These are phyloP conservation scores for Formica aserva DNA, from an alignment of 2,888 invertebrate species.

Conservation along the genomic window DNA sequence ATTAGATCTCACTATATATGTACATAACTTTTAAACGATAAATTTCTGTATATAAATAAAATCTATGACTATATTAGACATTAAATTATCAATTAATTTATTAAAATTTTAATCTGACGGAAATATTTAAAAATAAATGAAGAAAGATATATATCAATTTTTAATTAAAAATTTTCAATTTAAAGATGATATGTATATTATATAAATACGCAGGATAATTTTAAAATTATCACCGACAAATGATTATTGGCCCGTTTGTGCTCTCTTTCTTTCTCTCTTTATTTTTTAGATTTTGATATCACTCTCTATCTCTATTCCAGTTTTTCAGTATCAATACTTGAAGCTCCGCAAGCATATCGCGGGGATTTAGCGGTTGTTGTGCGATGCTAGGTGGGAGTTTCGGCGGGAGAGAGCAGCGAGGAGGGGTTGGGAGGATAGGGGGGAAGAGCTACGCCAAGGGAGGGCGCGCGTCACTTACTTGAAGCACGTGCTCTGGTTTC, in stretches of 20 bases:
- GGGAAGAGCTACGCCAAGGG: constrained; percentile 64
- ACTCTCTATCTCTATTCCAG: not conserved
- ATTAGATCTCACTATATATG: not conserved
- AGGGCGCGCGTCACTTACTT: constrained; percentile 83
- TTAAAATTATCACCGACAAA: not conserved
- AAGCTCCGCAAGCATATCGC: not conserved
- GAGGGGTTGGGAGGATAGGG: not conserved
- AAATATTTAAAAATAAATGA: not conserved
- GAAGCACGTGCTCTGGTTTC: constrained; percentile 85
- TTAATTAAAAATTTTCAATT: not conserved
- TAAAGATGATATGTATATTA: not conserved
- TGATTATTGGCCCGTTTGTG: not conserved
- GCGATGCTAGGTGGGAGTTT: constrained; percentile 27
- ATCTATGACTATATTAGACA: too few relatives aligned
- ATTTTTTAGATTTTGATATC: not conserved
- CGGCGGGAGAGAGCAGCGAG: not conserved
- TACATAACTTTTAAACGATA: not conserved
- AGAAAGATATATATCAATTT: not conserved
- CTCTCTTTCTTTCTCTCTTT: not conserved
- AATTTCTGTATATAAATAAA: not conserved
- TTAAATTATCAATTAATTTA: not conserved
- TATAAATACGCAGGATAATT: not conserved
- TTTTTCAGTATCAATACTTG: constrained; percentile 16
- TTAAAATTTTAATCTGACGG: not conserved
- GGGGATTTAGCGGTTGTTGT: constrained; percentile 22